Base-by-base conservation (phyloP, 2,888 invertebrate genomes). In the Machimus atricapillus region DNA sequence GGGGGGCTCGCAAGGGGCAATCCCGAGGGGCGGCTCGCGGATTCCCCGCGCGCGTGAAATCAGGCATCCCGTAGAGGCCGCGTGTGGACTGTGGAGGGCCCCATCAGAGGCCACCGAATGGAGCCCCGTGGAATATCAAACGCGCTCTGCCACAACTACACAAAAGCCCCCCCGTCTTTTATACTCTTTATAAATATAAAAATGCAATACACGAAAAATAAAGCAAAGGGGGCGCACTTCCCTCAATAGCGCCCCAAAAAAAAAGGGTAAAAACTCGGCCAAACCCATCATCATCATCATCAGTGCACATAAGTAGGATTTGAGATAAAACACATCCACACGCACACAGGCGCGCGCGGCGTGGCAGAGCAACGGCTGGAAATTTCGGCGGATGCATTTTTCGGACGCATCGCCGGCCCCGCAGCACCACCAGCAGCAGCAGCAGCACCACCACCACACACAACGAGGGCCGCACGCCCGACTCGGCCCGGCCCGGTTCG, bases 251-350 rank as follows among this genome's bases (percentile, higher is more conserved):
- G 66, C 34, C 31, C 34, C 23, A 58, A 83, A 83, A 83, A 83
- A 83, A 83, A 83, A 83, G 83, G 83, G 40, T 83, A 83, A 83
- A 83, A 83, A 83, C 83, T 83, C 83, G 83, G 83, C 83, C 83
- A 83, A 83, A 83, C 83, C 83, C 83, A 83, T 83, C 83, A 83
- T 83, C 83, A 83, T 83, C 83, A 83, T 83, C 83, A 83, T 83
- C 83, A 83, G 83, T 83, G 83, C 83, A 83, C 83, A 83, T 83
- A 83, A 83, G 83, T 83, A 83, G 83, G 73, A 83, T 83, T 83
- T 83, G 83, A 83, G 83, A 83, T 83, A 83, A 81, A 83, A 83
- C 83, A 83, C 73, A 83, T 73, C 40, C 52, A 52, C 58, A 83
- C 83, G 40, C 83, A 83, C 83, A 66, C 83, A 40, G 14, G 31